Conservation (phyloP, 1,140 invertebrate species). For the Microvelia longipes region DNA sequence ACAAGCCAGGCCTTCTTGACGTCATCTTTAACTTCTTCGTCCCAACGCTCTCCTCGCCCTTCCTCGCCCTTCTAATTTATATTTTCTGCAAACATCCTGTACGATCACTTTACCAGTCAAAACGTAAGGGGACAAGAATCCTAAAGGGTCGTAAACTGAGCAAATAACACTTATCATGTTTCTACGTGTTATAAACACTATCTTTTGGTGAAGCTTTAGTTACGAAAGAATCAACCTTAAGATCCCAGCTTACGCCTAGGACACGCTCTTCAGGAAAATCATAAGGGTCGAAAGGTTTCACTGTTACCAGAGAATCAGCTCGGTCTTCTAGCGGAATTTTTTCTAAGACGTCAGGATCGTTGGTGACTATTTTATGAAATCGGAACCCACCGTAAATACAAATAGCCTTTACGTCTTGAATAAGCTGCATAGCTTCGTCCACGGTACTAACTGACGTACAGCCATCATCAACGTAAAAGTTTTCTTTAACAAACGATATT, state of each 20-base stretch:
- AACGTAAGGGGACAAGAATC: neutral
- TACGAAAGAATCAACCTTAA: neutral
- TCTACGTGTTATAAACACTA: neutral
- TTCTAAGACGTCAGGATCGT: neutral
- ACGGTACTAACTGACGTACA: neutral
- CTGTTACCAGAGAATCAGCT: neutral
- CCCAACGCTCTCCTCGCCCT: neutral
- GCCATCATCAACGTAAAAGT: neutral
- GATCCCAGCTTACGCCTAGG: neutral
- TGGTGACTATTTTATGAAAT: neutral
- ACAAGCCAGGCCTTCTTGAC: neutral
- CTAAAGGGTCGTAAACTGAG: neutral
- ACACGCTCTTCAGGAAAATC: neutral
- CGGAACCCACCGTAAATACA: neutral
- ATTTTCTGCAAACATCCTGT: neutral
- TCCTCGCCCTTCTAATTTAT: neutral
- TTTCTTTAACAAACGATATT: neutral
- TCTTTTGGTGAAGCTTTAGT: neutral
- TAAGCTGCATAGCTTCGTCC: neutral
- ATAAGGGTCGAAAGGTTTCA: neutral
- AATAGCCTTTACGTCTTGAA: neutral
- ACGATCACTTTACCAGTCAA: neutral
- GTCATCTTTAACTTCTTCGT: neutral
- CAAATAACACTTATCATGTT: neutral
- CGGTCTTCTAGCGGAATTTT: neutral